Evolutionary conservation across 2,113 vertebrate genomes (phyloP), one percentile per base, ranked within the genome.

Genomic region (Numida meleagris): DNA sequence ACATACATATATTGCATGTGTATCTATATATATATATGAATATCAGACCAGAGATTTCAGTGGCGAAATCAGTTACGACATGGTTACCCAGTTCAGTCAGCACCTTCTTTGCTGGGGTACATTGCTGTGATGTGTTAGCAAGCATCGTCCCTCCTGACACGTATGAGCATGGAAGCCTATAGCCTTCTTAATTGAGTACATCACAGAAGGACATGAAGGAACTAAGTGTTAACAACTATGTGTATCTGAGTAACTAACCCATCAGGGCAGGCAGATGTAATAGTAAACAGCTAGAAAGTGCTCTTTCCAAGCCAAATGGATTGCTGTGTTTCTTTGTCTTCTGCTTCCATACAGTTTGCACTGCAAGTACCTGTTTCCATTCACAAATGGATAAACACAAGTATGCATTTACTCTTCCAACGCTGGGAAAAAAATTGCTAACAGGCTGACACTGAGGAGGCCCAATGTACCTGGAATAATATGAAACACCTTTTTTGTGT

Each of bases 381-480:
- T 76, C 55, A 71, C 75, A 88, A 73, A 81, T 58, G 53, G 53
- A n/a, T 58, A 76, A 95, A 76, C 45, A 83, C 14, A 40, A 73
- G 40, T 42, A 77, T 27, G 51, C 8, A 4, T 86, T 73, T 88
- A 66, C 34, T 86, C 75, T 88, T 91, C 68, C 8, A 14, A 73
- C 57, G 86, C 94, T 96, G 94, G 92, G 93, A 96, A 97, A 97
- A 95, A 90, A 9, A 33, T 63, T 68, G 75, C 84, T 90, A 90
- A 87, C 73, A 65, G 93, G 89, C 86, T 91, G 73, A 93, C 34
- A 24, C 40, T 70, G 81, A 86, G 86, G 85, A 57, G 93, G 66
- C 43, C 73, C 92, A 77, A 65, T 31, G 43, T 97, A 97, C 96
- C 96, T 97, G 97, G 95, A 97, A 95, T 96, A 97, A 96, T 97